phyloP scores from a whole-genome alignment of 1,140 invertebrate species.

The Atta texana region DNA sequence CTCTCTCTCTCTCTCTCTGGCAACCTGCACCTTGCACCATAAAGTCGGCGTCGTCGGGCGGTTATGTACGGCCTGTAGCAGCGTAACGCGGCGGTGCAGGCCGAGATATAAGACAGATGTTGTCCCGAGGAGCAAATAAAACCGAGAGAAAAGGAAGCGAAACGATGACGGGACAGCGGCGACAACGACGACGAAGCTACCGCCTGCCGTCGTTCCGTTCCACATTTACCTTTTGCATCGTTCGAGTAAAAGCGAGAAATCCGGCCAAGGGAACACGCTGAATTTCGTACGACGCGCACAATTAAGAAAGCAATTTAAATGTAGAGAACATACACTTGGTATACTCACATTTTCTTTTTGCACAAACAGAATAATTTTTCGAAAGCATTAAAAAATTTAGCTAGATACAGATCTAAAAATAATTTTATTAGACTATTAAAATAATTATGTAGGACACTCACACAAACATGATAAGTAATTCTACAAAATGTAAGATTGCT shows the following conservation, averaged over 20 bases:
- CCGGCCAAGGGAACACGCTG: background rate
- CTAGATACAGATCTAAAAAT: no score
- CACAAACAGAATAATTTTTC: no score
- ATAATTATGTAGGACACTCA: no score
- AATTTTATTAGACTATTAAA: no score
- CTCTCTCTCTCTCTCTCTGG: constrained; percentile 45
- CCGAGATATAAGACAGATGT: constrained; percentile 77
- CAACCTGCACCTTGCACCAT: constrained; percentile 77
- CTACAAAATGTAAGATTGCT: no score
- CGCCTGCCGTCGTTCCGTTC: constrained; percentile 52
- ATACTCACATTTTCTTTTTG: background rate
- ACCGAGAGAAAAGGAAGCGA: constrained; percentile 52
- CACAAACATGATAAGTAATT: no score
- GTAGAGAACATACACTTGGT: background rate
- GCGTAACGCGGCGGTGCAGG: constrained; percentile 63
- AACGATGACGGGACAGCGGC: constrained; percentile 44
- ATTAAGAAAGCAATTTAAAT: background rate
- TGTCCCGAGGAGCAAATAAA: constrained; percentile 73
- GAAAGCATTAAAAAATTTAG: no score
- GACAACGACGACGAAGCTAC: constrained; percentile 57
- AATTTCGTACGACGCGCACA: background rate
- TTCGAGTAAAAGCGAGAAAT: constrained; percentile 48
- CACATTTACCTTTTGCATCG: constrained; percentile 37
- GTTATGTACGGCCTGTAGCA: constrained; percentile 65
- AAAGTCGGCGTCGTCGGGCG: constrained; percentile 64